Conservation (phyloP, 2,113 vertebrate species). For the Alligator mississippiensis region DNA sequence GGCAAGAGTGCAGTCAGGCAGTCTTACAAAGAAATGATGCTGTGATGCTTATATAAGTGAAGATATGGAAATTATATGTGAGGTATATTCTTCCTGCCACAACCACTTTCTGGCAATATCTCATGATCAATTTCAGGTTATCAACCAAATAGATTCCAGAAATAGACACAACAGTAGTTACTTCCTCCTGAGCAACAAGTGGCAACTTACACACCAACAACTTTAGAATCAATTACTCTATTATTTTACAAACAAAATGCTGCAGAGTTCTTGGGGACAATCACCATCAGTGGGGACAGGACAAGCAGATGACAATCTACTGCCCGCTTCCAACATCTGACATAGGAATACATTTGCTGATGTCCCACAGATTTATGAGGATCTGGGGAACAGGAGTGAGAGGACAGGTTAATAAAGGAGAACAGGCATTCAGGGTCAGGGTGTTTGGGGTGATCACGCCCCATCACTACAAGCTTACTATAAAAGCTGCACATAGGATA, state of each 20-base stretch:
- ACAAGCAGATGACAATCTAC: rapidly evolving
- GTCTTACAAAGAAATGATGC: too few species aligned
- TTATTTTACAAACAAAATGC: rapidly evolving
- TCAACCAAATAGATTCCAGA: rapidly evolving
- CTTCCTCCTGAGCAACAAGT: rapidly evolving
- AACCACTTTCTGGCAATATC: neutral
- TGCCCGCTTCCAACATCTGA: rapidly evolving
- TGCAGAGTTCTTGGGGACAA: neutral
- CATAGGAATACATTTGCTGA: rapidly evolving
- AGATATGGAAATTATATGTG: too few species aligned
- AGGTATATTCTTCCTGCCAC: neutral
- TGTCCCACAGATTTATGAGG: neutral
- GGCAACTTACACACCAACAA: rapidly evolving
- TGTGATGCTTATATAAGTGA: too few species aligned
- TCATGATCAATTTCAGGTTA: rapidly evolving
- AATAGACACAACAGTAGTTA: rapidly evolving
- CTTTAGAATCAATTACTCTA: neutral
- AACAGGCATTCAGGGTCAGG: neutral
- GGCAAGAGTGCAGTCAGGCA: neutral
- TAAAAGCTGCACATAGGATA: neutral
- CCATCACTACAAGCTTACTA: neutral
- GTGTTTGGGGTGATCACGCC: neutral
- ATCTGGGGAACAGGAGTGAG: neutral
- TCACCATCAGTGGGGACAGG: rapidly evolving
- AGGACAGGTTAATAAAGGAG: rapidly evolving